Conservation (phyloP, 2,113 vertebrate genomes). For the Lethenteron reissneri region DNA sequence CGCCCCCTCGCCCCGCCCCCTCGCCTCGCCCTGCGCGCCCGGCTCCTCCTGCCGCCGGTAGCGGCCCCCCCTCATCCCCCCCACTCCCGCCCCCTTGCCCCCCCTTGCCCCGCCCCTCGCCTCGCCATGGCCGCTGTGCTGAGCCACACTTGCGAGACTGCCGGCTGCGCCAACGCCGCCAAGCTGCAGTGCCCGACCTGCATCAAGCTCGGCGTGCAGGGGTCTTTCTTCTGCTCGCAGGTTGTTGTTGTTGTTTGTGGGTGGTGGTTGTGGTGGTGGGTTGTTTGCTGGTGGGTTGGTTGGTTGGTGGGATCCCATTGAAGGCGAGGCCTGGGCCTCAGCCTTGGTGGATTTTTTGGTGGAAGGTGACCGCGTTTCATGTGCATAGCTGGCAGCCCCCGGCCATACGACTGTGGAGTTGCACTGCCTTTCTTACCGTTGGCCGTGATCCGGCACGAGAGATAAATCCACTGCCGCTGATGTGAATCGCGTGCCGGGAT, state of each 20-base stretch:
- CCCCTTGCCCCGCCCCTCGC: background rate
- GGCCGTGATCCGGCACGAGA: too few relatives aligned
- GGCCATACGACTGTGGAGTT: background rate
- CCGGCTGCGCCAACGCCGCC: constrained; percentile 59
- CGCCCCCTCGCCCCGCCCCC: background rate
- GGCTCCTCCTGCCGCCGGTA: background rate
- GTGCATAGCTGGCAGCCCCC: background rate
- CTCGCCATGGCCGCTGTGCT: constrained; percentile 75
- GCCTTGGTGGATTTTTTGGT: background rate
- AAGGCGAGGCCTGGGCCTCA: background rate
- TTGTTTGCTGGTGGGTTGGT: background rate
- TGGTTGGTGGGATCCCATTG: background rate
- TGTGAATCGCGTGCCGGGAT: too few relatives aligned
- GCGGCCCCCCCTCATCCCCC: background rate
- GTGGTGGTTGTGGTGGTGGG: background rate
- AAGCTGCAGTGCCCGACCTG: constrained; percentile 95
- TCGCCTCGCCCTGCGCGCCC: background rate
- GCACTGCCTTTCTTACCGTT: too few relatives aligned
- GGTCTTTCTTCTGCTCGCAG: constrained; percentile 98
- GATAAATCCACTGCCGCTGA: too few relatives aligned
- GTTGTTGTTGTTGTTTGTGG: constrained; percentile 18
- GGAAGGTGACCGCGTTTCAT: background rate
- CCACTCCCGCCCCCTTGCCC: background rate
- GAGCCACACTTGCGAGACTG: constrained; percentile 63
- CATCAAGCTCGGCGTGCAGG: constrained; percentile 84